These are phyloP conservation scores for Erythrolamprus reginae DNA, from an alignment of 2,113 vertebrate species.

Conservation along the genomic window DNA sequence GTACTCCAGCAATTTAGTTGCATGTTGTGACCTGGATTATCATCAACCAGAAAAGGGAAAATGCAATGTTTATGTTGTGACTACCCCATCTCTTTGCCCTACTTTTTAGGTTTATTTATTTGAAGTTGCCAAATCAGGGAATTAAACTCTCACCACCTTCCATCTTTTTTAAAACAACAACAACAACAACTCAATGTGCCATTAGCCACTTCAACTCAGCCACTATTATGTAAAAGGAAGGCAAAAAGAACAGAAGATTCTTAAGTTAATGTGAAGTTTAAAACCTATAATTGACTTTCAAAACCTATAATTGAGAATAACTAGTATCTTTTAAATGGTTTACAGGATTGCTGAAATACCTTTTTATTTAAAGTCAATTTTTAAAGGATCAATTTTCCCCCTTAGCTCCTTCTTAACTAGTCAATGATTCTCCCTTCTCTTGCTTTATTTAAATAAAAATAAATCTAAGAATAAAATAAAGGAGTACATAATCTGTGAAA, in stretches of 20 bases:
- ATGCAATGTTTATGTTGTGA: neutral
- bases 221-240: neutral
- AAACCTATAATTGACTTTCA: neutral
- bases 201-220: neutral
- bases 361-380: neutral
- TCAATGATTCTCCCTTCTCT: neutral
- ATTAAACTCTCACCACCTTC: neutral
- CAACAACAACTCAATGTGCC: neutral
- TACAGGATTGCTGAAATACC: neutral
- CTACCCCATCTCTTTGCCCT: neutral
- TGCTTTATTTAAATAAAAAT: neutral
- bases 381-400: neutral
- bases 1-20: neutral
- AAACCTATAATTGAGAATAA: neutral
- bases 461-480: constrained; percentile 2
- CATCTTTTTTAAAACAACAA: too few species aligned
- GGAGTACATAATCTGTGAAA: constrained; percentile 6
- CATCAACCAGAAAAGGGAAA: neutral
- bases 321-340: neutral
- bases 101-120: neutral
- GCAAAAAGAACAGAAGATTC: neutral
- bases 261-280: neutral
- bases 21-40: neutral
- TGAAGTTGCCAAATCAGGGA: neutral
- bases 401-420: neutral